These are phyloP conservation scores for Lasaia peninsularis DNA, from an alignment of 1,140 invertebrate species.

Conservation along the genomic window DNA sequence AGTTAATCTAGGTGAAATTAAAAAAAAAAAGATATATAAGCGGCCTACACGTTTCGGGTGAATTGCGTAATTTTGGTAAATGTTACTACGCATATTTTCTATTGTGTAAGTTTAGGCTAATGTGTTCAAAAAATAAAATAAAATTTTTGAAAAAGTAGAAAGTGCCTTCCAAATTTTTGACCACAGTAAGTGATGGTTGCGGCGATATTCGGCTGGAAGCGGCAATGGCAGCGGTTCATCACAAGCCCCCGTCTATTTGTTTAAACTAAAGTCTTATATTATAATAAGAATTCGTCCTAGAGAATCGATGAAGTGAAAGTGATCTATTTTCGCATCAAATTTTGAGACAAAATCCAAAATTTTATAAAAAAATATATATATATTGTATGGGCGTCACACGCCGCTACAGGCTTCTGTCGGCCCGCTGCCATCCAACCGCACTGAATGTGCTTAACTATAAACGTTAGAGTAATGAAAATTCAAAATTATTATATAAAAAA, in stretches of 20 bases:
- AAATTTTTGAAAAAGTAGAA: slow-evolving; percentile 75
- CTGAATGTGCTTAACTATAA: slow-evolving; percentile 65
- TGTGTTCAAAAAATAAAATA: slow-evolving; percentile 73
- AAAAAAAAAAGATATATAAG: slow-evolving; percentile 62
- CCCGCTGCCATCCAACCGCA: slow-evolving; percentile 36
- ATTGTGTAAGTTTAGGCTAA: slow-evolving; percentile 76
- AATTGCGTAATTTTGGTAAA: slow-evolving; percentile 76
- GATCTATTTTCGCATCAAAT: too few relatives aligned
- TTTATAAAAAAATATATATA: background rate
- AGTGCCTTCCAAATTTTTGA: slow-evolving; percentile 77
- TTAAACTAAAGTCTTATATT: background rate
- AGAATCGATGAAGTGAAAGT: too few relatives aligned
- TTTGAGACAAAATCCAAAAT: background rate
- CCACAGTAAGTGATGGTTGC: slow-evolving; percentile 73
- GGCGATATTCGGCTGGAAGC: slow-evolving; percentile 53
- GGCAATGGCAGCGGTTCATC: slow-evolving; percentile 33
- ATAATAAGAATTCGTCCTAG: background rate
- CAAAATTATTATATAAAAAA: slow-evolving; percentile 74
- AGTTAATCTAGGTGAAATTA: slow-evolving; percentile 60
- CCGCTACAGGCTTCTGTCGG: background rate
- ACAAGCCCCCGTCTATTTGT: background rate
- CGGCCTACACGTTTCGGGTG: slow-evolving; percentile 72
- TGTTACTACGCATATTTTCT: slow-evolving; percentile 76
- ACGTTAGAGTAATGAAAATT: slow-evolving; percentile 71
- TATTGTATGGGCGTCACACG: background rate